These are phyloP conservation scores for Cladorhizidae sp. DNA, from an alignment of 37 sponge, comb jelly and placozoan genomes.

Conservation along the genomic window DNA sequence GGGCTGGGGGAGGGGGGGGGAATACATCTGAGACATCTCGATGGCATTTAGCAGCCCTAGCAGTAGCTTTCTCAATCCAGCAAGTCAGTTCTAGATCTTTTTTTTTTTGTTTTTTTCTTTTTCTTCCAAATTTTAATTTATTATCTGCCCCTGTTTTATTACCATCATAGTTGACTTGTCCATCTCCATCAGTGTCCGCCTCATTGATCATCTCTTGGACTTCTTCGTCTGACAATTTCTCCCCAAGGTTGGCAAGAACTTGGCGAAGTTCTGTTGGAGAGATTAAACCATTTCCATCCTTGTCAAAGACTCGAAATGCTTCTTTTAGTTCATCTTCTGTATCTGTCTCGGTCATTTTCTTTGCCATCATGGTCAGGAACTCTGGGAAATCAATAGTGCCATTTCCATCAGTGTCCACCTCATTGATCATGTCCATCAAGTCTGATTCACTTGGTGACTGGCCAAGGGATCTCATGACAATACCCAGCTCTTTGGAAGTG, in stretches of 20 bases:
- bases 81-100: too few species aligned
- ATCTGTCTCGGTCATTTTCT: slow-evolving; percentile 1
- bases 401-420: slow-evolving; percentile 15
- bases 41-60: too few species aligned
- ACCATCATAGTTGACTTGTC: neutral
- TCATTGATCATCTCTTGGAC: slow-evolving; percentile 20
- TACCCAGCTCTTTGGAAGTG: slow-evolving; percentile 95
- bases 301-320: slow-evolving; percentile 18
- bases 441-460: slow-evolving; percentile 99
- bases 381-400: slow-evolving; percentile 41
- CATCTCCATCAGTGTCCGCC: slow-evolving; percentile 25
- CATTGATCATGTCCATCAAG: slow-evolving; percentile 98
- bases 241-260: neutral
- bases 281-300: slow-evolving; percentile 7
- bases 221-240: slow-evolving; percentile 8
- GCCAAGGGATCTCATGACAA: slow-evolving; percentile 96
- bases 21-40: too few species aligned
- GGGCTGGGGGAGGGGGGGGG: too few species aligned
- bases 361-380: slow-evolving; percentile 41
- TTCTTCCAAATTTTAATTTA: too few species aligned
- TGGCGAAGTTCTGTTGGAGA: slow-evolving; percentile 1
- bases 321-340: slow-evolving; percentile 3
- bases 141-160: neutral
- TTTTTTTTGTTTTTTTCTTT: too few species aligned
- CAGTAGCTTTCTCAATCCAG: too few species aligned